A percentile compares a stretch with the other conserved stretches of the same genome.
These are phyloP conservation scores for Nomada goodeniana DNA, from an alignment of 2,888 invertebrate species.

Conservation along the genomic window DNA sequence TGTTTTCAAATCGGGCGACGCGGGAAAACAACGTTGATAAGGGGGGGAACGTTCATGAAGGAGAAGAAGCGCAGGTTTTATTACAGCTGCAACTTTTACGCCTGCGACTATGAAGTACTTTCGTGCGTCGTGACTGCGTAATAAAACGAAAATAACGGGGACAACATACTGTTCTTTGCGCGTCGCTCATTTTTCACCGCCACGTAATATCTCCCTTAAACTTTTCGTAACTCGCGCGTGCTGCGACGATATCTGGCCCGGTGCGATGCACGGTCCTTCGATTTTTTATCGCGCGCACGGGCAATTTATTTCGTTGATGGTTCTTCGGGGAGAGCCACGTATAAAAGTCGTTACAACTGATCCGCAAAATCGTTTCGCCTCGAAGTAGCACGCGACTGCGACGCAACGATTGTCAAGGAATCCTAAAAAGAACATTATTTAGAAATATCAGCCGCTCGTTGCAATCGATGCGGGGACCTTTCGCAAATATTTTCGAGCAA, in stretches of 20 bases:
- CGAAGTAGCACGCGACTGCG: conserved; percentile 26
- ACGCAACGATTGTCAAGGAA: conserved; percentile 43
- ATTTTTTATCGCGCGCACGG: conserved; percentile 59
- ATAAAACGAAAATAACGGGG: conserved; percentile 26
- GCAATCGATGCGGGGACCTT: conserved; percentile 4
- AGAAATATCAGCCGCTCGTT: background rate
- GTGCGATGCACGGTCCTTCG: conserved; percentile 19
- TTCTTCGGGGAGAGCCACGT: conserved; percentile 67
- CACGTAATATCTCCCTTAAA: conserved; percentile 65
- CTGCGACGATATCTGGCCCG: conserved; percentile 17
- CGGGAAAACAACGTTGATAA: too few relatives aligned
- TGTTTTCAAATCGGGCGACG: too few relatives aligned
- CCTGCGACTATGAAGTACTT: background rate
- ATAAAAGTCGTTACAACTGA: conserved; percentile 65
- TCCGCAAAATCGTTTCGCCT: conserved; percentile 55
- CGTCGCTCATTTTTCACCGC: conserved; percentile 60
- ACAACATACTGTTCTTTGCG: conserved; percentile 26
- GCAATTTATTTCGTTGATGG: conserved; percentile 70
- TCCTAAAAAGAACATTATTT: conserved; percentile 17
- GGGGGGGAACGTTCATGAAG: too few relatives aligned
- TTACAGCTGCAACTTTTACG: background rate
- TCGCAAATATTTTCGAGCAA: background rate
- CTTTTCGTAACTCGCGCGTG: conserved; percentile 60
- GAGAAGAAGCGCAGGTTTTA: too few relatives aligned
- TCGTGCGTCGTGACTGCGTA: background rate